A percentile compares a stretch with the other conserved stretches of the same genome.
Conservation (phyloP, 2,888 invertebrate genomes). For the Lasius fuliginosus region DNA sequence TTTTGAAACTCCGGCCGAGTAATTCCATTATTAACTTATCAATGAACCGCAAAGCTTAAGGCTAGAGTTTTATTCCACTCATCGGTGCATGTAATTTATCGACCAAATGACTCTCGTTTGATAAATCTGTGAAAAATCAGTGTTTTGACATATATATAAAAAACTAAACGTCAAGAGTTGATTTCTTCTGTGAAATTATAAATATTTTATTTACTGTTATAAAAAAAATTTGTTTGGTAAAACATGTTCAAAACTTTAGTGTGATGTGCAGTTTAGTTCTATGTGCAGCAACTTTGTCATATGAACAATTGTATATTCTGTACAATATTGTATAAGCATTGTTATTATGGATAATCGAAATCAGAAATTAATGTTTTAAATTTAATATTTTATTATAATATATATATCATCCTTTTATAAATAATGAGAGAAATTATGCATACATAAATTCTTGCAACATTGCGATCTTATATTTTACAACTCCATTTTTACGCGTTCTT, state of each 20-base stretch:
- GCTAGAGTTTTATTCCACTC: neutral
- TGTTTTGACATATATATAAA: neutral
- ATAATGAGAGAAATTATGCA: neutral
- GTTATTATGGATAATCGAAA: neutral
- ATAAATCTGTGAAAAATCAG: neutral
- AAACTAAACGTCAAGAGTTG: conserved; percentile 24
- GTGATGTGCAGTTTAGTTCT: neutral
- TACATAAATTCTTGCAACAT: neutral
- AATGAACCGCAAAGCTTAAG: conserved; percentile 19
- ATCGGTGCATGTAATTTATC: conserved; percentile 35
- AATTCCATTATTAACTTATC: conserved; percentile 54
- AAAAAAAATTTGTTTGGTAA: neutral
- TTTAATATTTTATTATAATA: conserved; percentile 1
- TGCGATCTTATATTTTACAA: conserved; percentile 11
- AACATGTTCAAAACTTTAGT: neutral
- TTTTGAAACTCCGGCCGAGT: conserved; percentile 54
- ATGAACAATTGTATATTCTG: neutral
- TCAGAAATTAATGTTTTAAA: neutral
- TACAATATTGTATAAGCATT: neutral
- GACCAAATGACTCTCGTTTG: conserved; percentile 12
- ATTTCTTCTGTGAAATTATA: neutral
- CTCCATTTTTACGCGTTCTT: conserved; percentile 10
- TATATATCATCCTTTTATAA: neutral
- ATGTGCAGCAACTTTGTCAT: neutral
- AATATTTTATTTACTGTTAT: neutral